A percentile compares a stretch with the other conserved stretches of the same genome.
These are phyloP conservation scores for Denticeps clupeoides DNA, from an alignment of 2,797 vertebrate species.

Conservation along the genomic window DNA sequence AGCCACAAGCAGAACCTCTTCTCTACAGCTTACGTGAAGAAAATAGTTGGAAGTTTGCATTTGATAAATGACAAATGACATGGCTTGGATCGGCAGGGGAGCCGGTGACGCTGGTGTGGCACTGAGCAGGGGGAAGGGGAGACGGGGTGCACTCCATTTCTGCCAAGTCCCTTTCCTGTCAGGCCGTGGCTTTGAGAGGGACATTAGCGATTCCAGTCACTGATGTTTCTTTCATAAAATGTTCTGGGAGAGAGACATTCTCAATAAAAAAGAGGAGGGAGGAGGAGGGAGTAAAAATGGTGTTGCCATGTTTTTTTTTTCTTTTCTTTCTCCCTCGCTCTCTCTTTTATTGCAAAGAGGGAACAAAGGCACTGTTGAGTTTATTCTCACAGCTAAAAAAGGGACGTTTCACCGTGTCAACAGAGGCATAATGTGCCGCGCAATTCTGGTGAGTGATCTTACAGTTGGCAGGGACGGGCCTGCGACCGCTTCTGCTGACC, in stretches of 20 bases:
- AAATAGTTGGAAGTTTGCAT: constrained; percentile 62
- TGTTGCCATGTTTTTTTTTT: constrained; percentile 61
- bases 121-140: constrained; percentile 30
- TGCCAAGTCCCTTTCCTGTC: constrained; percentile 69
- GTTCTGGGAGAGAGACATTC: constrained; percentile 70
- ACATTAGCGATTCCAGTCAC: constrained; percentile 76
- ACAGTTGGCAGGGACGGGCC: constrained; percentile 10
- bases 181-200: constrained; percentile 59
- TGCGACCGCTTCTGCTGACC: constrained; percentile 5
- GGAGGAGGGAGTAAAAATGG: constrained; percentile 37
- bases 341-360: too few species aligned
- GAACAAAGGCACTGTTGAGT: constrained; percentile 57
- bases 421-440: constrained; percentile 19
- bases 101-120: constrained; percentile 38
- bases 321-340: constrained; percentile 5
- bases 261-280: constrained; percentile 47
- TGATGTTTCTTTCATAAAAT: constrained; percentile 80
- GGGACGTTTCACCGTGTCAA: constrained; percentile 18
- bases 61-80: constrained; percentile 83
- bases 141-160: constrained; percentile 54
- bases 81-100: constrained; percentile 60
- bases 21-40: constrained; percentile 64
- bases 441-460: constrained; percentile 24
- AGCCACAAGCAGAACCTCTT: constrained; percentile 47
- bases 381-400: constrained; percentile 29